Evolutionary conservation across 92 coral and sea anemone species (phyloP), one percentile per base, ranked within the genome.

Genomic region (Epizoanthus rinbou): DNA sequence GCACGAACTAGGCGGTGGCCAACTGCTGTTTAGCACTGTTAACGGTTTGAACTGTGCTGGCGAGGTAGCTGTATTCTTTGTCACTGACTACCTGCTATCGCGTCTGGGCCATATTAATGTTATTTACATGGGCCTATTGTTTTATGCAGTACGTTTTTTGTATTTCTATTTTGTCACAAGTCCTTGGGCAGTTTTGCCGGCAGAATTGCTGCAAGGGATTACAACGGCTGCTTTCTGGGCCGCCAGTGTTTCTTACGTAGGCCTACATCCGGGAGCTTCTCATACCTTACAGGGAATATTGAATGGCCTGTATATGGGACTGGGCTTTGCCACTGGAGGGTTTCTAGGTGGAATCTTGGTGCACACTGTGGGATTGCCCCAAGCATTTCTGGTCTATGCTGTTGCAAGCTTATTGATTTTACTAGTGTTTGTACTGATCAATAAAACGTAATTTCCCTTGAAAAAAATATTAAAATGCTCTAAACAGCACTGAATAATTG

Each of bases 141-240:
- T 97, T 57, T 95, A 95, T 82, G 86, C 96, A 17, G 64, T 90
- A 13, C 91, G 99, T 10, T 94, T 94, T 74, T 18, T 88, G 19
- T 96, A 91, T 68, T 96, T 94, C 50, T 90, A 91, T 35, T 90
- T 88, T 65, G 58, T 96, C 47, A 66, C 80, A 79, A 94, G 90
- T 82, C 99, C 99, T 9, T 96, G 99, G 99, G 90, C 84, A 86
- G 98, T 96, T 22, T 84, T 96, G 74, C 95, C 95, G 80, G 99
- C 94, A 76, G 99, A 96, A 45, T 86, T 94, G 43, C 89, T 96
- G 62, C 97, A 94, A 60, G 99, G 99, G 37, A 87, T 96, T 63
- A 96, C 99, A 18, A 96, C 99, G 50, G 99, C 99, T 22, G 99
- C 99, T 28, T 84, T 96, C 17, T 96, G 99, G 99, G 91, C 99